phyloP scores from a whole-genome alignment of 1,140 invertebrate genomes.

The Sweltsa coloradensis region DNA sequence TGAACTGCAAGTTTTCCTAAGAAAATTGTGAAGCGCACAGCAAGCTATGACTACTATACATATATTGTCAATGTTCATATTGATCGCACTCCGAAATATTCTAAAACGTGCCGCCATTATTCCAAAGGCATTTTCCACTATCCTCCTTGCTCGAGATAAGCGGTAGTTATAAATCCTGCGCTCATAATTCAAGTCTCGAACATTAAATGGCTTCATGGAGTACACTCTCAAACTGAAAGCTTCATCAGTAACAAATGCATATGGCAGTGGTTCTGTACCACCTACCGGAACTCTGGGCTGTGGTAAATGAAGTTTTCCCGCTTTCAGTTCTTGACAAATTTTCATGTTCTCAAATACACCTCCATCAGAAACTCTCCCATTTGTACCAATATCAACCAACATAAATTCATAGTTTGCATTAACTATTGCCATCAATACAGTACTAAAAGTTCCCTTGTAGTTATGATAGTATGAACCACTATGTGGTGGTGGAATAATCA shows the following conservation, averaged over 20 bases:
- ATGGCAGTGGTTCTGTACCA: slow-evolving; percentile 9
- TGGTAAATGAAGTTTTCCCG: background rate
- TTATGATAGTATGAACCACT: slow-evolving; percentile 25
- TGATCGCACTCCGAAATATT: too few relatives aligned
- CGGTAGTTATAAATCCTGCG: too few relatives aligned
- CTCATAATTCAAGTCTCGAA: too few relatives aligned
- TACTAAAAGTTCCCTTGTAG: slow-evolving; percentile 26
- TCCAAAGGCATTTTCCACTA: too few relatives aligned
- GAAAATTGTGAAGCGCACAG: too few relatives aligned
- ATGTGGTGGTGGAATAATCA: slow-evolving; percentile 20
- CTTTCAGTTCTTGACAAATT: background rate
- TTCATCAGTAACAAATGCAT: slow-evolving; percentile 21
- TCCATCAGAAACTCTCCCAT: slow-evolving; percentile 1
- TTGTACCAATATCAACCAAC: slow-evolving; percentile 24
- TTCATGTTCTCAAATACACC: background rate
- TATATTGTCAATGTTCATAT: too few relatives aligned
- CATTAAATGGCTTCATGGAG: slow-evolving; percentile 18
- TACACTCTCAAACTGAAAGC: slow-evolving; percentile 16
- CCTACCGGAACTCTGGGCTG: background rate
- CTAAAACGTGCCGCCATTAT: too few relatives aligned
- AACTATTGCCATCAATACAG: slow-evolving; percentile 25
- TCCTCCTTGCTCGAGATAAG: too few relatives aligned
- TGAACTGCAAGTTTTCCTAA: too few relatives aligned
- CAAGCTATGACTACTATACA: too few relatives aligned
- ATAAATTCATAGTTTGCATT: slow-evolving; percentile 29